Evolutionary conservation across 2,888 invertebrate species (phyloP).

Genomic region (Cryptocephalus primarius): DNA sequence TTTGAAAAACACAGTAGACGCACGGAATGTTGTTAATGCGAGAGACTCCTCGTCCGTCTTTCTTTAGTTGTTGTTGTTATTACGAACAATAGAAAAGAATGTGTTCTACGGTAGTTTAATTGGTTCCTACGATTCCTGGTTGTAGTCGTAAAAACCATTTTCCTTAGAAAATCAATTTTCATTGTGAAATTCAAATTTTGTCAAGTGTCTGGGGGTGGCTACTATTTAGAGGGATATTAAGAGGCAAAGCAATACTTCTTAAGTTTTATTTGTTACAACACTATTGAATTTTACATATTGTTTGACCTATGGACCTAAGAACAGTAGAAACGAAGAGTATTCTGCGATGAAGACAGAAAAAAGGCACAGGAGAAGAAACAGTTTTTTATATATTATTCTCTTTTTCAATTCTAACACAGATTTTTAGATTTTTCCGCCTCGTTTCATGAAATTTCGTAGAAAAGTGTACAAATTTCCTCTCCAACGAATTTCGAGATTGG

Average conservation of each 20-base stretch:
- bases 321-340: constrained; percentile 28
- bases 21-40: too few species aligned
- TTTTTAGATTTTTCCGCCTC: not conserved
- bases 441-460: not conserved
- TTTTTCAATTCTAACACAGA: not conserved
- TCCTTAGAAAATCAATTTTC: too few species aligned
- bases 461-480: not conserved
- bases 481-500: constrained; percentile 6
- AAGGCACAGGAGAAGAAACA: constrained; percentile 37
- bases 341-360: constrained; percentile 32
- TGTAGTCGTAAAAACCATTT: too few species aligned
- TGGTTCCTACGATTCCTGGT: too few species aligned
- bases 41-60: too few species aligned
- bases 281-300: constrained; percentile 13
- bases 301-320: constrained; percentile 14
- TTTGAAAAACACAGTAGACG: too few species aligned
- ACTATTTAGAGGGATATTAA: not conserved
- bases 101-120: too few species aligned
- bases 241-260: not conserved
- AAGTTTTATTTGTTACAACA: constrained; percentile 2
- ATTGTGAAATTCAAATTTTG: too few species aligned
- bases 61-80: too few species aligned
- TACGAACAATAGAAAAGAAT: too few species aligned
- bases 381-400: constrained; percentile 6
- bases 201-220: too few species aligned